A percentile compares a stretch with the other conserved stretches of the same genome.
These are phyloP conservation scores for Listronotus oregonensis DNA, from an alignment of 1,140 invertebrate species.

Conservation along the genomic window DNA sequence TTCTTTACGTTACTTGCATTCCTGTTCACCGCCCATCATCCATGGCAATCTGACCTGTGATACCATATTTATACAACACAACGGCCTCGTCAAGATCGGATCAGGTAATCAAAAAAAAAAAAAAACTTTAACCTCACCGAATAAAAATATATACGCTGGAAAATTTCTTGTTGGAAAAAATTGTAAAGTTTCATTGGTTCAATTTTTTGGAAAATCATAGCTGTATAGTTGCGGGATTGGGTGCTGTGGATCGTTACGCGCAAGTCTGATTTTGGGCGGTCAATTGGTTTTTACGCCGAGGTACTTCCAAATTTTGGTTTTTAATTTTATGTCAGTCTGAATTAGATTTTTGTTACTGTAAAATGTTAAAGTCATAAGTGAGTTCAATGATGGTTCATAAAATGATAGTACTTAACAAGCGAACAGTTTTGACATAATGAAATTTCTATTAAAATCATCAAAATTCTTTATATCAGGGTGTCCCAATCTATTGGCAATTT, in stretches of 20 bases:
- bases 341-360: background rate
- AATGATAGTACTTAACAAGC: too few relatives aligned
- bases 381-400: too few relatives aligned
- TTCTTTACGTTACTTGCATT: constrained; percentile 93
- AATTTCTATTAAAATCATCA: too few relatives aligned
- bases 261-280: constrained; percentile 43
- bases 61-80: constrained; percentile 99
- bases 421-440: too few relatives aligned
- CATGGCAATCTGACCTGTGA: constrained; percentile 99
- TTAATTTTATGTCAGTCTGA: background rate
- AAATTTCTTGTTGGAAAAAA: constrained; percentile 20
- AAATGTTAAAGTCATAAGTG: background rate
- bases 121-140: constrained; percentile 35
- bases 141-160: constrained; percentile 8
- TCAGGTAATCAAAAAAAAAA: constrained; percentile 75
- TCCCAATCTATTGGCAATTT: too few relatives aligned
- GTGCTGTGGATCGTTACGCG: constrained; percentile 45
- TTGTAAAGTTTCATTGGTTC: constrained; percentile 25
- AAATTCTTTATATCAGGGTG: too few relatives aligned
- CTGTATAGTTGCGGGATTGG: constrained; percentile 39
- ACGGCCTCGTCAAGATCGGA: constrained; percentile 99
- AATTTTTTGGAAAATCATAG: constrained; percentile 31
- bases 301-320: constrained; percentile 8
- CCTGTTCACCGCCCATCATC: constrained; percentile 96
- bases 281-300: constrained; percentile 35